Base-by-base conservation (phyloP, 2,113 vertebrate genomes). In the Craseonycteris thonglongyai region DNA sequence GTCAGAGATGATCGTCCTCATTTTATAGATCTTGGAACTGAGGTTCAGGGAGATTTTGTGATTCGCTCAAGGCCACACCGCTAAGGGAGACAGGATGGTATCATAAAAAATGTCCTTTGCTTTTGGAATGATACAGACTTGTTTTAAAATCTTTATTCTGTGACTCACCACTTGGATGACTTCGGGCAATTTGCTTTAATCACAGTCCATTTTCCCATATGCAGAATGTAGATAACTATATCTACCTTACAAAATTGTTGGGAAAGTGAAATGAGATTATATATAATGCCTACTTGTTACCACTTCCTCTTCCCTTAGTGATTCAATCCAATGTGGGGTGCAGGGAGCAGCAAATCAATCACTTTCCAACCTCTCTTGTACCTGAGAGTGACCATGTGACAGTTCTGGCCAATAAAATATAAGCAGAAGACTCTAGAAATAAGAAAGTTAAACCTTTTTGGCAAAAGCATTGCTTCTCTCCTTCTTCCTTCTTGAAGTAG, bases 101-200 rank as follows among this genome's bases (percentile, higher is more conserved):
- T 92, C 88, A 85, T 56, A 15, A 78, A 71, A 91, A 85, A 49
- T 81, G 14, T 45, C n/a, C 14, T 90, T 87, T 96, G 80, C 61
- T 95, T 66, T 38, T 94, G n/a, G 49, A 90, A 76, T 63, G 65
- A 88, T 76, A 56, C 7, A 76, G 69, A 61, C 35, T 81, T 76
- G 42, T 81, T 93, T 93, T 88, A 65, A 82, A 93, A 92, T 92
- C 51, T 93, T 75, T 90, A 74, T 88, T 91, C 49, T 45, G 76
- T 90, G 89, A 94, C 66, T 97, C 82, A 93, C 49, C 94, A 79
- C 38, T 96, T 97, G 45, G 56, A 75, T 96, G 78, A 65, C 63
- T 81, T 87, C 63, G 90, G 42, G 35, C 18, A 59, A 81, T 80
- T 82, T 90, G 61, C 83, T 85, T 90, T 93, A 33, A 30, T 88